Evolutionary conservation across 2,888 invertebrate genomes (phyloP).

Genomic region (Andricus curvator): DNA sequence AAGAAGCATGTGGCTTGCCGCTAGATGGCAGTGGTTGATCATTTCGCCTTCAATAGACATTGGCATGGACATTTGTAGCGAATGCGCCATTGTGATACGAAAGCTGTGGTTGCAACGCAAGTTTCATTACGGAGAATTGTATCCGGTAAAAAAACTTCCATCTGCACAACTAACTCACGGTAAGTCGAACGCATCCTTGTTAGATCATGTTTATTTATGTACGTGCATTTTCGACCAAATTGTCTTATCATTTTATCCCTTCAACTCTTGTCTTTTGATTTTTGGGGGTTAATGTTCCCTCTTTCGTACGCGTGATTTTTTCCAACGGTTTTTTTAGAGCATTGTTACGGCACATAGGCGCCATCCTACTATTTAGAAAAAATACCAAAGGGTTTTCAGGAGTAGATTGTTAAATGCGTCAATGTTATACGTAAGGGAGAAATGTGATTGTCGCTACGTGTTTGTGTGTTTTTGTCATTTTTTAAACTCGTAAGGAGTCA

Average conservation of each 20-base stretch:
- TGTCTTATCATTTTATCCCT: not conserved
- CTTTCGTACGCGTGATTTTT: constrained; percentile 59
- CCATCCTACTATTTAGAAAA: not conserved
- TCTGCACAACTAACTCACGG: not conserved
- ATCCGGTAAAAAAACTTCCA: constrained; percentile 56
- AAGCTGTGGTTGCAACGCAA: constrained; percentile 51
- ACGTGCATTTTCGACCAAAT: not conserved
- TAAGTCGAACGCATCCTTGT: not conserved
- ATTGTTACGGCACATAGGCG: not conserved
- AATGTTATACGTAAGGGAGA: no score
- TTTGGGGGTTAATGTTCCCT: constrained; percentile 68
- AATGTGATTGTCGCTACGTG: not conserved
- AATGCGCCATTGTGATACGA: constrained; percentile 58
- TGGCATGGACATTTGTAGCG: no score
- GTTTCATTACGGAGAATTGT: constrained; percentile 68
- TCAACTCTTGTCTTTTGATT: constrained; percentile 29
- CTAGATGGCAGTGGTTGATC: no score
- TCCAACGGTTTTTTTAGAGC: not conserved
- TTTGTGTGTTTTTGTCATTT: constrained; percentile 3
- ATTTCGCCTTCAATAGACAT: no score
- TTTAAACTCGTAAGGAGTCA: constrained; percentile 45
- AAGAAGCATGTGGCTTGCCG: no score
- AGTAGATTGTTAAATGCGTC: no score
- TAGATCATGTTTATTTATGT: not conserved
- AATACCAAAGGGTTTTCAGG: no score